phyloP scores from a whole-genome alignment of 2,113 vertebrate species.

The Mystacornis crossleyi region DNA sequence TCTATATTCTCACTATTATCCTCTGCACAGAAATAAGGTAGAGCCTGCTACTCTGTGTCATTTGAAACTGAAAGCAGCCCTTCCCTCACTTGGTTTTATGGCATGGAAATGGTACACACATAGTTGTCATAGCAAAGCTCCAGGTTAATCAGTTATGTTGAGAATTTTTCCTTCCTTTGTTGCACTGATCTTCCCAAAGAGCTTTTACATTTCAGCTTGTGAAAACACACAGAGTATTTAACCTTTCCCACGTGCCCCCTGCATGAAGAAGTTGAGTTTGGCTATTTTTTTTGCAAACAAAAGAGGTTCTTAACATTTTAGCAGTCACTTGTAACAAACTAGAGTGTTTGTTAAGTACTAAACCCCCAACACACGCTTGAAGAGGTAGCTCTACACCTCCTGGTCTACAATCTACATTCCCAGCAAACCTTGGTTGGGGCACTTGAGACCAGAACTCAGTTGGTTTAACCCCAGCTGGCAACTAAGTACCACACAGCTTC shows the following conservation, averaged over 20 bases:
- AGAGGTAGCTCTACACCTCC: neutral
- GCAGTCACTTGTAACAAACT: accelerated
- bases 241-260: neutral
- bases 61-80: neutral
- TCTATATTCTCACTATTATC: neutral
- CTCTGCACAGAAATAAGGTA: neutral
- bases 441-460: neutral
- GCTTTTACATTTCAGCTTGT: neutral
- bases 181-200: neutral
- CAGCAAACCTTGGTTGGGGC: neutral
- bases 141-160: neutral
- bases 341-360: neutral
- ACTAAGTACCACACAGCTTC: neutral
- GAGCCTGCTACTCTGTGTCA: accelerated
- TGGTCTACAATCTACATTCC: accelerated
- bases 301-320: neutral
- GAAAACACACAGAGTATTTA: neutral
- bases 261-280: neutral
- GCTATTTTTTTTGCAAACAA: neutral
- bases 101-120: neutral
- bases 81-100: neutral
- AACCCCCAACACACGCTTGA: neutral
- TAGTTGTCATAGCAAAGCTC: accelerated
- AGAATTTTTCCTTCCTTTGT: neutral
- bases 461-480: neutral